Conservation (phyloP, 1,140 invertebrate genomes). For the Lerema accius region DNA sequence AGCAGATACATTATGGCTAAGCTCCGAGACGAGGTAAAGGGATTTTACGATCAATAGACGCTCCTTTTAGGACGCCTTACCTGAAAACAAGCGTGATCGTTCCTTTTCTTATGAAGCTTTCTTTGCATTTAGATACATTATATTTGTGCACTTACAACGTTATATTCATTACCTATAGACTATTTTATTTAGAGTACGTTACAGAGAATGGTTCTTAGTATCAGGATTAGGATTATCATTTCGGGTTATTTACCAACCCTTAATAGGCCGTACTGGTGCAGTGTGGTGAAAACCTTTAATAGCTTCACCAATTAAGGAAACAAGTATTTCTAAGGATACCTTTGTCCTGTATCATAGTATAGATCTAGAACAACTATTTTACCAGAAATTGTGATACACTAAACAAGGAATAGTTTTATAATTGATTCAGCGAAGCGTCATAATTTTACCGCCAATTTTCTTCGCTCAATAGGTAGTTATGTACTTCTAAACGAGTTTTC, state of each 20-base stretch:
- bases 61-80: background rate
- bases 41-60: slow-evolving; percentile 4
- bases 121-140: too few species aligned
- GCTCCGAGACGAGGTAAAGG: slow-evolving; percentile 2
- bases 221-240: too few species aligned
- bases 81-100: background rate
- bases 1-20: slow-evolving; percentile 5
- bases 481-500: slow-evolving; percentile 12
- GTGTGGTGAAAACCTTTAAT: too few species aligned
- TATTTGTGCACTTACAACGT: too few species aligned
- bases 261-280: too few species aligned
- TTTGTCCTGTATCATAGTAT: too few species aligned
- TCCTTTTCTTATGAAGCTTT: background rate
- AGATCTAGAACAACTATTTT: background rate
- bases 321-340: too few species aligned
- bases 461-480: slow-evolving; percentile 5
- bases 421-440: background rate
- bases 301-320: too few species aligned
- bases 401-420: background rate
- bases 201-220: too few species aligned
- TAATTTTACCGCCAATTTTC: slow-evolving; percentile 2
- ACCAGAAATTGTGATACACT: background rate
- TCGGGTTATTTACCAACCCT: too few species aligned
- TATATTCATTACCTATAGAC: too few species aligned
- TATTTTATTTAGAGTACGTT: too few species aligned